Base-by-base conservation (phyloP, 2,888 invertebrate genomes). In the Acronicta psi region DNA sequence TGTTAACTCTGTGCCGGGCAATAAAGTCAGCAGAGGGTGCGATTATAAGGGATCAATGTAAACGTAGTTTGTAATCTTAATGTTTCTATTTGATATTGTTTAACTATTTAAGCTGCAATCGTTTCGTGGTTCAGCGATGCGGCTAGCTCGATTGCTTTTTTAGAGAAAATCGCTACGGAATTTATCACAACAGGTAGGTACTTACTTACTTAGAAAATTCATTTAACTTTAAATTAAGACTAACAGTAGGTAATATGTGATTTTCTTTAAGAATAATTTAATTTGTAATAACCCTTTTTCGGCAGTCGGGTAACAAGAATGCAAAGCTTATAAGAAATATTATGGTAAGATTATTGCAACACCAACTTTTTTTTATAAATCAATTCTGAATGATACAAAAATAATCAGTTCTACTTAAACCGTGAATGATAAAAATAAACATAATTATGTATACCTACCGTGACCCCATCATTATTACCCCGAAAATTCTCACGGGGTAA, bases 1-100 rank as follows among this genome's bases (percentile, higher is more conserved):
- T 92, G 93, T 94, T 93, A 93, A 89, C 91, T 91, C 85, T 86
- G 89, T 87, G 82, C 86, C 86, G 90, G 88, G 85, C 86, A 87
- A 92, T 93, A 92, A 91, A 93, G 80, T 88, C 82, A 40, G 79
- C 85, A 77, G 79, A 82, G 84, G 90, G 91, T 86, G 82, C 77
- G 83, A 76, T 84, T 81, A 53, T 42, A 82, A 84, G 85, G 86
- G 86, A 87, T 68, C 82, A 73, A 74, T 77, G 78, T 71, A 69
- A 79, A 71, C 70, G 79, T 80, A 87, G 85, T 88, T 86, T 85
- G 85, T 88, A 84, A 88, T 87, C 85, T 88, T 87, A 82, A 86
- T 86, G 81, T 85, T 85, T 82, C 59, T 75, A 44, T 71, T 58
- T 51, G 43, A 52, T 58, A 75, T 60, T 58, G 50, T 70, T 51